A percentile compares a stretch with the other conserved stretches of the same genome.
These are phyloP conservation scores for Ornithorhynchus anatinus DNA, from an alignment of 2,113 vertebrate species.

Conservation along the genomic window DNA sequence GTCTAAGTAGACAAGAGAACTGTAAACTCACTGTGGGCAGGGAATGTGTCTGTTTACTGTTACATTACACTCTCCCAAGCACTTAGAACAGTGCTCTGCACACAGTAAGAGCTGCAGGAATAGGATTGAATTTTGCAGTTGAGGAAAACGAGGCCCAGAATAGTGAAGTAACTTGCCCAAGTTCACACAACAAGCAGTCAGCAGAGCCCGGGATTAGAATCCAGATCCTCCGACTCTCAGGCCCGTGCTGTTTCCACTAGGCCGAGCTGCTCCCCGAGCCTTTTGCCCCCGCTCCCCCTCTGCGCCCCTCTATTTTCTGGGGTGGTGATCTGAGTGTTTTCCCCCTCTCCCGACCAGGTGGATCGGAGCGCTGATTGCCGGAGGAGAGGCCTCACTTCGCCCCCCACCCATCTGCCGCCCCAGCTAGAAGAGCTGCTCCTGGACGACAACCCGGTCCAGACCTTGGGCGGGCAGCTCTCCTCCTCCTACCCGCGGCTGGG, in stretches of 20 bases:
- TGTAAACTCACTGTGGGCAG: too few relatives aligned
- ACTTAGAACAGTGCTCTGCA: too few relatives aligned
- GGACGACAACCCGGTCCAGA: slow-evolving; percentile 80
- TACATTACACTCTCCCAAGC: too few relatives aligned
- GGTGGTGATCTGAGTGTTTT: not conserved
- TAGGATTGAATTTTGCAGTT: not conserved
- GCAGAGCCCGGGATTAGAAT: not conserved
- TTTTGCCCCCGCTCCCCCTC: not conserved
- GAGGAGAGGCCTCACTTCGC: slow-evolving; percentile 59
- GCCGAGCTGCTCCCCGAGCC: not conserved
- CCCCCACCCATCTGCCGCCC: slow-evolving; percentile 71
- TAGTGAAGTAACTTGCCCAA: not conserved
- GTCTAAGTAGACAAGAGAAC: too few relatives aligned
- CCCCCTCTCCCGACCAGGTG: slow-evolving; percentile 69
- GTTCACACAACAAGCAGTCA: not conserved
- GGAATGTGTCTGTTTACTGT: too few relatives aligned
- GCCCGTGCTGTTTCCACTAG: not conserved
- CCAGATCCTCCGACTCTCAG: not conserved
- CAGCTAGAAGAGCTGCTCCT: slow-evolving; percentile 76
- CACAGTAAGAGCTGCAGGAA: slow-evolving; percentile 5
- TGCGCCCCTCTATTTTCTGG: too few relatives aligned
- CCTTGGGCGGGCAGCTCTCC: slow-evolving; percentile 74
- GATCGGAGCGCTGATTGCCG: slow-evolving; percentile 73
- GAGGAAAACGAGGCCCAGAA: not conserved
- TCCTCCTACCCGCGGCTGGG: slow-evolving; percentile 72